Base-by-base conservation (phyloP, 2,113 vertebrate genomes). In the human (Homo sapiens) region DNA sequence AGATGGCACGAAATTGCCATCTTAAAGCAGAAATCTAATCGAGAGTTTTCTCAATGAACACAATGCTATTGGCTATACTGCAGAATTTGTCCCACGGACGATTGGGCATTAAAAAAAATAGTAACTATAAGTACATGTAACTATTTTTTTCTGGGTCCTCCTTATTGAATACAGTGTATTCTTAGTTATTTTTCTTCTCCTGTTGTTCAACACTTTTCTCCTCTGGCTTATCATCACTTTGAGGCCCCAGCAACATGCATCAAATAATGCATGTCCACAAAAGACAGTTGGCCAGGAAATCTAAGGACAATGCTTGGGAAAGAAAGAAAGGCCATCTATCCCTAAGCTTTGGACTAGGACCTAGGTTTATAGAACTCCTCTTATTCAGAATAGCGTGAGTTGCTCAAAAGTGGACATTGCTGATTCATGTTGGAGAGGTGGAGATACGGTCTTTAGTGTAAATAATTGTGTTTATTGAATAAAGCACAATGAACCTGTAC, bases 41-140 rank as follows among this genome's bases (percentile, higher is more conserved):
- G 95, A 96, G 73, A 97, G 79, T 92, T 97, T 97, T 97, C 94
- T 97, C 97, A 97, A 68, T 97, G 97, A 96, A 95, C 93, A 93
- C 88, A 96, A 92, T 96, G 95, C 95, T 97, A 94, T 93, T 73
- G 92, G 86, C 75, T 97, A 93, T 87, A 84, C 72, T 38, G 0
- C 50, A 45, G 35, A 92, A 89, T 97, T 97, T 97, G 96, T 88
- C 96, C 95, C 90, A 86, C 75, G 50, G 76, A 48, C 32, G 94
- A 8, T 8, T 40, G 18, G 38, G 70, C 52, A 80, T 13, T 17
- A 88, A 55, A n/a, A 48, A 61, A 14, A 43, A 59, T 50, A 72
- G 97, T 72, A 96, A 96, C 76, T 94, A 81, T 70, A 68, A 82
- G 78, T 94, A 32, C 52, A 96, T 87, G 88, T 91, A 81, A 70